Conservation (phyloP, 1,140 invertebrate genomes). For the Forficula auricularia region DNA sequence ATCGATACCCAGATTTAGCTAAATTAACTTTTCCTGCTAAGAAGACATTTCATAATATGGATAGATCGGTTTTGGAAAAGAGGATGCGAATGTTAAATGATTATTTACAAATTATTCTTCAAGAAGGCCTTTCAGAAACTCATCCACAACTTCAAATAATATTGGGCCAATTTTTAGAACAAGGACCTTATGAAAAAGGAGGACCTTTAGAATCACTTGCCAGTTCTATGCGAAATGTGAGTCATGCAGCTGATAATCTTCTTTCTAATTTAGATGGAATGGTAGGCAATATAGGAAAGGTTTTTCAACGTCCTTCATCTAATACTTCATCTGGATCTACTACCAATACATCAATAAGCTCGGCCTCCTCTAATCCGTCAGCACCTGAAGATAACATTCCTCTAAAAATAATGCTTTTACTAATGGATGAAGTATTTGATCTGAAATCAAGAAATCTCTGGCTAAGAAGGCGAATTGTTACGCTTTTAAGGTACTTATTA, state of each 20-base stretch:
- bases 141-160: conserved; percentile 48
- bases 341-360: background rate
- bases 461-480: conserved; percentile 63
- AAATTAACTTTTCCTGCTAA: conserved; percentile 77
- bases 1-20: conserved; percentile 60
- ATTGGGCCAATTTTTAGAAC: conserved; percentile 57
- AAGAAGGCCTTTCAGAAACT: conserved; percentile 37
- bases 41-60: conserved; percentile 86
- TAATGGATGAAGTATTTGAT: conserved; percentile 87
- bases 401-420: conserved; percentile 60
- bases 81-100: conserved; percentile 68
- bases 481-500: conserved; percentile 44
- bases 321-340: background rate
- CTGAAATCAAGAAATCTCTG: conserved; percentile 73
- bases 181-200: conserved; percentile 53
- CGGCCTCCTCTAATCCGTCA: too few relatives aligned
- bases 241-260: conserved; percentile 55
- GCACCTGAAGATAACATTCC: conserved; percentile 63
- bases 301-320: conserved; percentile 17
- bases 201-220: conserved; percentile 29
- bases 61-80: conserved; percentile 67
- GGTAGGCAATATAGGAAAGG: conserved; percentile 52
- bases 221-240: conserved; percentile 59
- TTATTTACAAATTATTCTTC: conserved; percentile 57
- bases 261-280: conserved; percentile 64